Percentiles rank a stretch among this genome's conserved stretches.
Evolutionary conservation across 2,797 vertebrate genomes (phyloP).

Genomic region (Paguma larvata): DNA sequence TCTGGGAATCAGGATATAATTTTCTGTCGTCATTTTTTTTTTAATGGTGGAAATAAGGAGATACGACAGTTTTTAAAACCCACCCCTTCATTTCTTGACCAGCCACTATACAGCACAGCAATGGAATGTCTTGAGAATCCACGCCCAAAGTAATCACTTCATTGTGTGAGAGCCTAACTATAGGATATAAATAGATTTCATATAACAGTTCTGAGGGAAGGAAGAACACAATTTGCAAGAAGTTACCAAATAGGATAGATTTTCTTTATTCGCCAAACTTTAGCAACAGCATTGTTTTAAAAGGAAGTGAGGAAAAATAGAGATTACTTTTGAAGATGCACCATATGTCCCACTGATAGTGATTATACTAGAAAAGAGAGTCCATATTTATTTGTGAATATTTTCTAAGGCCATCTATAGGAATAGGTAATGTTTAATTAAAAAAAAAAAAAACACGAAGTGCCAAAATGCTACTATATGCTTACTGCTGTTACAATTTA

Average conservation of each 20-base stretch:
- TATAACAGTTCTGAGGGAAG: neutral
- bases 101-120: neutral
- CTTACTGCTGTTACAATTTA: constrained; percentile 64
- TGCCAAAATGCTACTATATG: constrained; percentile 40
- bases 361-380: constrained; percentile 48
- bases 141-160: neutral
- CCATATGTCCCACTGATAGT: neutral
- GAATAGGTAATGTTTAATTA: constrained; percentile 39
- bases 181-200: neutral
- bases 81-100: neutral
- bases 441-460: constrained; percentile 5
- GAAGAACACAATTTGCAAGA: neutral
- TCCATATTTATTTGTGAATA: constrained; percentile 51
- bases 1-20: neutral
- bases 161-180: neutral
- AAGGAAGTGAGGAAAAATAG: neutral
- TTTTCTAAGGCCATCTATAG: constrained; percentile 42
- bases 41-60: neutral
- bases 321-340: constrained; percentile 1
- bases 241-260: neutral
- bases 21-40: neutral
- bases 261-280: neutral
- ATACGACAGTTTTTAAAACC: neutral
- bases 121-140: neutral
- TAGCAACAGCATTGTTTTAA: neutral